Evolutionary conservation across 1,140 invertebrate species (phyloP).

Genomic region (Periplaneta americana): DNA sequence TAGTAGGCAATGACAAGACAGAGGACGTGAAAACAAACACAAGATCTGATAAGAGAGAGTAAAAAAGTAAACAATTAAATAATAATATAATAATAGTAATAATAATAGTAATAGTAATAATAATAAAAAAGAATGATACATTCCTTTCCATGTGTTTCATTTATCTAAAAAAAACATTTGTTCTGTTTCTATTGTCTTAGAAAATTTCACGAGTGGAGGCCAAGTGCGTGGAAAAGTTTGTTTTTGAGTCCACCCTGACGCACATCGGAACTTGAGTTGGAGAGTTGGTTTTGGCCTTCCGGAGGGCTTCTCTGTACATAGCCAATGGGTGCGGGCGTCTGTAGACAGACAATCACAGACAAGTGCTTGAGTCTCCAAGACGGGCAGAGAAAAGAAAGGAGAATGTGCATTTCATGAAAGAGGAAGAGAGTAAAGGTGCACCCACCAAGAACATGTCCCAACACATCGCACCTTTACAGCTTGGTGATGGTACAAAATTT

Average conservation of each 20-base stretch:
- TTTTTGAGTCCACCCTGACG: constrained; percentile 49
- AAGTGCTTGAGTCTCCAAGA: constrained; percentile 1
- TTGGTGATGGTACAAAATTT: too few species aligned
- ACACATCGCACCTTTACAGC: too few species aligned
- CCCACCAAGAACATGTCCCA: background rate
- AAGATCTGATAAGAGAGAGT: background rate
- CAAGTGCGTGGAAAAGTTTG: constrained; percentile 54
- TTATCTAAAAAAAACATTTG: background rate
- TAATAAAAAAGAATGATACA: background rate
- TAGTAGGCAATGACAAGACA: too few species aligned
- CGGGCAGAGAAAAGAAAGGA: background rate
- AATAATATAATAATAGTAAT: background rate
- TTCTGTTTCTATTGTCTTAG: background rate
- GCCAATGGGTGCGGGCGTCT: constrained; percentile 31
- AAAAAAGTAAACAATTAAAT: background rate
- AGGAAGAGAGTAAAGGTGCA: constrained; percentile 15
- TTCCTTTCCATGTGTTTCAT: background rate
- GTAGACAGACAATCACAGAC: constrained; percentile 24
- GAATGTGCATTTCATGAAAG: background rate
- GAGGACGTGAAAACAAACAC: background rate
- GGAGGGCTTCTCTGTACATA: constrained; percentile 33
- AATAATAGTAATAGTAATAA: background rate
- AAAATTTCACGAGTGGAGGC: constrained; percentile 32
- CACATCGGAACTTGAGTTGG: constrained; percentile 37
- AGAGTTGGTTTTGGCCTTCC: constrained; percentile 28